phyloP scores from a whole-genome alignment of 2,113 vertebrate species.

The Naja naja region DNA sequence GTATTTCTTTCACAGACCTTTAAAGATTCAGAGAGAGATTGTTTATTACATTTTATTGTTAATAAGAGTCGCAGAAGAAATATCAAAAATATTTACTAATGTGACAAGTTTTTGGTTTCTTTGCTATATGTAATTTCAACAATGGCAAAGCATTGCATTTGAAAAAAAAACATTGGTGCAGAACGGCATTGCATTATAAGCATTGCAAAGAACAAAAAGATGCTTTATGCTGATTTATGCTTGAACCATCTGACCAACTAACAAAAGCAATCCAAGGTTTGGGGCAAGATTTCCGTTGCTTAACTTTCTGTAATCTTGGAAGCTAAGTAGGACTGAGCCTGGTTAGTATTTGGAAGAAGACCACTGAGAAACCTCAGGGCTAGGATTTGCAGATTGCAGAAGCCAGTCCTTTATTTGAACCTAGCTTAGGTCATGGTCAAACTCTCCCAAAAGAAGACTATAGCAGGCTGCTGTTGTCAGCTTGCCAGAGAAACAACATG shows the following conservation, averaged over 20 bases:
- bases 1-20: conserved; percentile 48
- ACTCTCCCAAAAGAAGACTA: not conserved
- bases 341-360: not conserved
- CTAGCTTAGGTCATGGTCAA: not conserved
- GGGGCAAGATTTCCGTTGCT: not conserved
- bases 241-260: not conserved
- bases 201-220: not conserved
- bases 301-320: not conserved
- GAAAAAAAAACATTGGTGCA: conserved; percentile 18
- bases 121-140: conserved; percentile 50
- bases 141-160: conserved; percentile 47
- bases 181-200: not conserved
- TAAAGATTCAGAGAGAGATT: conserved; percentile 56
- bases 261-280: not conserved
- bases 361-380: not conserved
- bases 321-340: not conserved
- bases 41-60: conserved; percentile 54
- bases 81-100: conserved; percentile 58
- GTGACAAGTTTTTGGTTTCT: conserved; percentile 43
- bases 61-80: conserved; percentile 52
- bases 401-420: not conserved
- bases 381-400: not conserved
- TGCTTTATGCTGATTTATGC: not conserved
- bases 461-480: not conserved
- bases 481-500: not conserved